These are phyloP conservation scores for Melolontha melolontha DNA, from an alignment of 2,888 invertebrate genomes.

Conservation along the genomic window DNA sequence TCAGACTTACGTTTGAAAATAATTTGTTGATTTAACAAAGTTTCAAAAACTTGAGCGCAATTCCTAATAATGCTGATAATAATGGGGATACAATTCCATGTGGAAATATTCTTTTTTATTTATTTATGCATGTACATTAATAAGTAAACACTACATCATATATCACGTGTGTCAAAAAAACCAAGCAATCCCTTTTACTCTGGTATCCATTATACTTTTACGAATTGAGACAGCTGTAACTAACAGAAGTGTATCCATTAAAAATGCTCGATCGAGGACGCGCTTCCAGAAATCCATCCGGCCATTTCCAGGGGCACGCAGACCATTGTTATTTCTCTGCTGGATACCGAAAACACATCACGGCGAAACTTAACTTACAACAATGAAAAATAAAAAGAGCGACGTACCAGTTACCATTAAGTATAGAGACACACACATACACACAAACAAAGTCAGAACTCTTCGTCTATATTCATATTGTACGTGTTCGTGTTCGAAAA, in stretches of 20 bases:
- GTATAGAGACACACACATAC: conserved; percentile 12
- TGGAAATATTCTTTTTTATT: too few species aligned
- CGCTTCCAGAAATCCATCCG: conserved; percentile 57
- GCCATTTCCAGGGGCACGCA: conserved; percentile 49
- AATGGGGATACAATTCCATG: too few species aligned
- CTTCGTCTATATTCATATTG: conserved; percentile 13
- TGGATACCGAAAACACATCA: conserved; percentile 59
- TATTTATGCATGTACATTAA: too few species aligned
- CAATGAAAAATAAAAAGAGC: conserved; percentile 56
- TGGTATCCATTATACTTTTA: conserved; percentile 27
- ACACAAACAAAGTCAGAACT: conserved; percentile 5
- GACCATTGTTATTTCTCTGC: conserved; percentile 57
- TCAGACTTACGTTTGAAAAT: too few species aligned
- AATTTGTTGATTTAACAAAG: too few species aligned
- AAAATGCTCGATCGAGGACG: conserved; percentile 53
- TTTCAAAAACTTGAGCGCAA: too few species aligned
- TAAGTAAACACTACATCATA: conserved; percentile 2
- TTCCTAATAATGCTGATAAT: too few species aligned
- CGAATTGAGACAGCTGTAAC: conserved; percentile 62
- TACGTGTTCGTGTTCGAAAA: not conserved
- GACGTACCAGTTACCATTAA: conserved; percentile 2
- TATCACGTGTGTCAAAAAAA: conserved; percentile 19
- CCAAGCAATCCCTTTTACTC: conserved; percentile 29
- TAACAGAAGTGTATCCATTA: conserved; percentile 54
- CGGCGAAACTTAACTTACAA: conserved; percentile 57